Evolutionary conservation across 2,888 invertebrate genomes (phyloP).

Genomic region (Protonemura montana): DNA sequence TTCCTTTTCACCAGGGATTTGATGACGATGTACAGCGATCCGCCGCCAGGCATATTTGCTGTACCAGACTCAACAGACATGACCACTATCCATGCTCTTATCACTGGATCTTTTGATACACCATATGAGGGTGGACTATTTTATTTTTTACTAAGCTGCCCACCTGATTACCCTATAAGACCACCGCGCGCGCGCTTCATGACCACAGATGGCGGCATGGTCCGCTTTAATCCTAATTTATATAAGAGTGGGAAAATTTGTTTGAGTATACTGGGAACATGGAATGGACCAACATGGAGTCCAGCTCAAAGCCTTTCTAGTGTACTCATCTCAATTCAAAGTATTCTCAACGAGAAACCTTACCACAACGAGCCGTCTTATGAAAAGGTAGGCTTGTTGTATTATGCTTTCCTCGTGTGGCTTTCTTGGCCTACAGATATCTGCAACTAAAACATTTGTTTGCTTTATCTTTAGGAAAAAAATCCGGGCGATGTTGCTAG

Average conservation of each 20-base stretch:
- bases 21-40: slow-evolving; percentile 64
- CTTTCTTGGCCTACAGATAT: slow-evolving; percentile 43
- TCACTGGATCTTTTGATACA: slow-evolving; percentile 67
- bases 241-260: slow-evolving; percentile 67
- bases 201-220: slow-evolving; percentile 66
- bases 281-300: slow-evolving; percentile 67
- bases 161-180: slow-evolving; percentile 65
- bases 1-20: slow-evolving; percentile 59
- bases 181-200: slow-evolving; percentile 67
- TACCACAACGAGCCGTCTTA: slow-evolving; percentile 72
- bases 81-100: slow-evolving; percentile 64
- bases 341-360: slow-evolving; percentile 68
- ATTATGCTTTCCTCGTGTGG: slow-evolving; percentile 53
- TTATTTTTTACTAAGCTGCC: slow-evolving; percentile 63
- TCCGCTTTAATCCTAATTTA: slow-evolving; percentile 70
- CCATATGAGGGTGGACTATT: slow-evolving; percentile 67
- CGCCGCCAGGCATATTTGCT: slow-evolving; percentile 65
- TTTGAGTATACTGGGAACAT: slow-evolving; percentile 56
- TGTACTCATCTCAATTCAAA: slow-evolving; percentile 67
- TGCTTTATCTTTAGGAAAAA: slow-evolving; percentile 57
- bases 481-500: slow-evolving; percentile 59
- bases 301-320: slow-evolving; percentile 64
- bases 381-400: slow-evolving; percentile 62
- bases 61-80: slow-evolving; percentile 64
- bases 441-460: not conserved